Base-by-base conservation (phyloP, 2,113 vertebrate genomes). In the Diphyllodes magnificus region DNA sequence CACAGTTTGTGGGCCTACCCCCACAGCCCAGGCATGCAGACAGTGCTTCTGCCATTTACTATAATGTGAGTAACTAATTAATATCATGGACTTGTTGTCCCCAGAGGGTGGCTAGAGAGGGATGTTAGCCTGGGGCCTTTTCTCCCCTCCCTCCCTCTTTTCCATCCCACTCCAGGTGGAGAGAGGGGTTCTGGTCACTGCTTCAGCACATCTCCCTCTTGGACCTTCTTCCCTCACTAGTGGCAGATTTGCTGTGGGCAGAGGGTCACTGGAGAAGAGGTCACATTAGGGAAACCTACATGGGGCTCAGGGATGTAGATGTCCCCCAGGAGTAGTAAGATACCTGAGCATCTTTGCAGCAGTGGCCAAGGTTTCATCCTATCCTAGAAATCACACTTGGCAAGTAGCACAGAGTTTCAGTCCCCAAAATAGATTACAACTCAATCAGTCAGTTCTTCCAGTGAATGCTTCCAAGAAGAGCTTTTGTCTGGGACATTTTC, bases 81-180 rank as follows among this genome's bases (percentile, higher is more conserved):
- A 30, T 14, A 49, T 49, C 49, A 49, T 49, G 49, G 23, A 64
- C 0, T 0, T 13, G 22, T 31, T 50, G 10, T 35, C 15, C 15
- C 25, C 16, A 71, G 17, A 73, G 6, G 11, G 18, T 53, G 54
- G 13, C 5, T 49, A 33, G 31, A 82, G 27, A 7, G 11, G 14
- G 2, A 39, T 0, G 0, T 42, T 73, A 54, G 3, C 4, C 17
- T 0, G 0, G 1, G 5, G 4, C n/a, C 8, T 45, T 53, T 80
- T 68, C 19, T 68, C 24, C 10, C 4, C 9, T 66, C 13, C 8
- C 12, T 50, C 10, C 60, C 16, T 31, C 31, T n/a, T n/a, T 16
- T 76, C n/a, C 30, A 30, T 50, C 7, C 30, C 15, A 27, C 7
- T 15, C 20, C 4, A 42, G 11, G 13, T 19, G 22, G 22, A 70